Base-by-base conservation (phyloP, 2,888 invertebrate species). In the Torymus tubicola region DNA sequence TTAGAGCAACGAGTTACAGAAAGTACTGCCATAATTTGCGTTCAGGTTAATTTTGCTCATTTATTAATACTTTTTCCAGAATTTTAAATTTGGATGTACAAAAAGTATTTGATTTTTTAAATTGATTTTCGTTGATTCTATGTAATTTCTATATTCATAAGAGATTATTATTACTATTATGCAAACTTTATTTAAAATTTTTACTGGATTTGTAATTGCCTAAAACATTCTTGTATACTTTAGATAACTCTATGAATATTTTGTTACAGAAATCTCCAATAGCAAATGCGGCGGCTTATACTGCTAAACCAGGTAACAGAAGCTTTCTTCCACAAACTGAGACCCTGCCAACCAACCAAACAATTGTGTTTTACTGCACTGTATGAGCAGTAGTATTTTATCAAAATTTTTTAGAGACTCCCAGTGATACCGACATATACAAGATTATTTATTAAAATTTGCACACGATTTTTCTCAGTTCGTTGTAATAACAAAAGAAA, bases 311-410 rank as follows among this genome's bases (percentile, higher is more conserved):
- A 90, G 90, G 90, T 90, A 90, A 86, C 85, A 86, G 85, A 85
- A 84, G 87, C 85, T 87, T 87, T 84, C 86, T 86, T 86, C 86
- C 88, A 82, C 86, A 87, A 84, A 83, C 87, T 81, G 86, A 87
- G 84, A 85, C 84, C 84, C 84, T 87, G 83, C 87, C 86, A 84
- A 84, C 82, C 85, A 86, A 85, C 84, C 85, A 87, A 84, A 85
- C 86, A 84, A 87, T 88, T 85, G 89, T 90, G 85, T 90, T 90
- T 88, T 90, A 89, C 83, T 89, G 88, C 86, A 88, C 87, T 82
- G 86, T 90, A 85, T 90, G 88, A 87, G 84, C 84, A 83, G 78
- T 81, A 81, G 72, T 77, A 68, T 71, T 65, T 78, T 69, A 69
- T 72, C 31, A 21, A 68, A 12, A 65, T 52, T 42, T 53, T 75